These are phyloP conservation scores for Salminus brasiliensis DNA, from an alignment of 2,113 vertebrate genomes.

Conservation along the genomic window DNA sequence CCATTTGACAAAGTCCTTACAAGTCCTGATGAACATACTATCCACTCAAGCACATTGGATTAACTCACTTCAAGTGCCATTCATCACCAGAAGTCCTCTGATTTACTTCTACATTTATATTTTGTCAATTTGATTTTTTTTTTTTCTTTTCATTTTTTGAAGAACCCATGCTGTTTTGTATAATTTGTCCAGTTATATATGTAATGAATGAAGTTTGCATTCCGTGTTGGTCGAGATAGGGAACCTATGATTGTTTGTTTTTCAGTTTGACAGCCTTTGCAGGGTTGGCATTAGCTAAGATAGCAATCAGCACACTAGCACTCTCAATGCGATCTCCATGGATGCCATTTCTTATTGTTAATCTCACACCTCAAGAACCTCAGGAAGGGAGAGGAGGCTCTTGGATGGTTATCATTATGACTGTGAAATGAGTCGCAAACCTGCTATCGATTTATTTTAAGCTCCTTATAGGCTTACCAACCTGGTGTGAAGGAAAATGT, in stretches of 20 bases:
- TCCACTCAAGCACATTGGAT: neutral
- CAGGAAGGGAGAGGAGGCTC: neutral
- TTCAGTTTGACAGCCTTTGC: neutral
- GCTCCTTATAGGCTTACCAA: conserved; percentile 14
- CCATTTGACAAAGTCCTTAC: neutral
- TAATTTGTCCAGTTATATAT: too few relatives aligned
- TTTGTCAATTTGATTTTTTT: neutral
- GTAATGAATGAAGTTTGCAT: neutral
- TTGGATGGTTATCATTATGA: conserved; percentile 3
- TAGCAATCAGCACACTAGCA: neutral
- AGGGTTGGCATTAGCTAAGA: neutral
- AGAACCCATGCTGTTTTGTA: neutral
- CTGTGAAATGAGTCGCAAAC: conserved; percentile 34
- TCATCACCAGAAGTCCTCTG: neutral
- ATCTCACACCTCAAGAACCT: neutral
- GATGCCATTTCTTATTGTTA: neutral
- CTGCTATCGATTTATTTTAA: conserved; percentile 27
- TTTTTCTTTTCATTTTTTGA: neutral
- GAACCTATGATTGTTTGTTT: neutral
- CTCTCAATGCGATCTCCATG: neutral
- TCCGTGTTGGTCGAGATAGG: neutral
- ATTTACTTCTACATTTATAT: neutral
- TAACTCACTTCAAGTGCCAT: neutral
- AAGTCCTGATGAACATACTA: too few relatives aligned
- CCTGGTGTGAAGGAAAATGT: neutral